phyloP scores from a whole-genome alignment of 64 coral and sea anemone species.

The Catalaphyllia jardinei region DNA sequence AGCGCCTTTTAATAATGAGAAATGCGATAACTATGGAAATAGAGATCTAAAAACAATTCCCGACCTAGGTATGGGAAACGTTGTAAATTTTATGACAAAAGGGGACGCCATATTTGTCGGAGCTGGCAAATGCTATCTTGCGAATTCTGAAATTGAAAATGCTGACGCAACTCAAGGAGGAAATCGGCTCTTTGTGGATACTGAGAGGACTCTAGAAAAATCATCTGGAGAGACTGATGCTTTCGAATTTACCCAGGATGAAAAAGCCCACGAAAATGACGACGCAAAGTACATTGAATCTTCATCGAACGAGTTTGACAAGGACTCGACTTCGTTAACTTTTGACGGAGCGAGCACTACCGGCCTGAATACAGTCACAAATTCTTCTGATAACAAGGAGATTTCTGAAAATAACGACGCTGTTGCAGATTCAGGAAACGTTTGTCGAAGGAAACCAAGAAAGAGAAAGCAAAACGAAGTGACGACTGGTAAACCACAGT shows the following conservation, averaged over 20 bases:
- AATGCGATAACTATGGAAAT: background rate
- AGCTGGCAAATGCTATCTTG: background rate
- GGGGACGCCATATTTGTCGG: background rate
- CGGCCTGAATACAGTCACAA: background rate
- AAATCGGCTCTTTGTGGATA: background rate
- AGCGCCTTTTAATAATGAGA: background rate
- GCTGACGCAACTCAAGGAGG: background rate
- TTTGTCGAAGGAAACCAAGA: constrained; percentile 19
- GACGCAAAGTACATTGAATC: background rate
- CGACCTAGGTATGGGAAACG: background rate
- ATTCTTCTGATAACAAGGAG: background rate
- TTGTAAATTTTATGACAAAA: background rate
- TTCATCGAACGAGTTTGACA: background rate
- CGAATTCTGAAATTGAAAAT: background rate
- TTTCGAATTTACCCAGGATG: background rate
- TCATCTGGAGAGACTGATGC: background rate
- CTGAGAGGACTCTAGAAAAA: background rate
- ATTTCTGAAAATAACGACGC: background rate
- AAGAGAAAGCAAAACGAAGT: constrained; percentile 19
- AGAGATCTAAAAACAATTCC: background rate
- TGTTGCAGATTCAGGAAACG: background rate
- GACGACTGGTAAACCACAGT: constrained; percentile 36
- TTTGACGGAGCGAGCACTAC: background rate
- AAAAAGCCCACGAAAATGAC: background rate
- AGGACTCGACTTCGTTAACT: no score